phyloP scores from a whole-genome alignment of 2,888 invertebrate species.

The Trachelus stipa region DNA sequence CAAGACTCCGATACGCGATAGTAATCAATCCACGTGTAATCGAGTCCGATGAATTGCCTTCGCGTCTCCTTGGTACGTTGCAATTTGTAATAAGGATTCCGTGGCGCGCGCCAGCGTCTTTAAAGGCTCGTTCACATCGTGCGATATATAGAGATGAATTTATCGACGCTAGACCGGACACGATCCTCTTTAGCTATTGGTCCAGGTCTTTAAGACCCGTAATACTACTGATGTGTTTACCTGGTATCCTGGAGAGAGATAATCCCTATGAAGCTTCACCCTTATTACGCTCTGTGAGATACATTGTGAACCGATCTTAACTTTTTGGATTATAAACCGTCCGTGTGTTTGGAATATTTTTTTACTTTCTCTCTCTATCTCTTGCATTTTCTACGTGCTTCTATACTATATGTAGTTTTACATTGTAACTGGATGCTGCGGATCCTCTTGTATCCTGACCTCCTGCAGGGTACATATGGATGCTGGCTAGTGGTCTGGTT shows the following conservation, averaged over 20 bases:
- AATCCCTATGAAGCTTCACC: constrained; percentile 57
- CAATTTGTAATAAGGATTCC: not conserved
- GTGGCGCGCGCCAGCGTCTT: not conserved
- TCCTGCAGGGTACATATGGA: not conserved
- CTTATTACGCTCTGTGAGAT: constrained; percentile 61
- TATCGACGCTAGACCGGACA: not conserved
- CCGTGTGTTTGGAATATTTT: constrained; percentile 29
- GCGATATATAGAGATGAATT: not conserved
- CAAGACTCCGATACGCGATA: not conserved
- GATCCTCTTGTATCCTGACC: not conserved
- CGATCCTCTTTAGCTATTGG: not conserved
- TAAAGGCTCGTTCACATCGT: not conserved
- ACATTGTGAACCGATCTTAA: constrained; percentile 62
- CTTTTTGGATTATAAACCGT: constrained; percentile 64
- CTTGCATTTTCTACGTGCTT: not conserved
- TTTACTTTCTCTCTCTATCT: constrained; percentile 17
- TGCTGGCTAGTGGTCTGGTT: not conserved
- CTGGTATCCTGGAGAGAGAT: not conserved
- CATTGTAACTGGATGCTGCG: not conserved
- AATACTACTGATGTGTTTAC: not conserved
- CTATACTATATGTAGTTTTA: not conserved
- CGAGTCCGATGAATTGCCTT: not conserved
- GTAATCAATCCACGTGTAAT: constrained; percentile 7
- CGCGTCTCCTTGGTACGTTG: not conserved
- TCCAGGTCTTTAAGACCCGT: not conserved